phyloP scores from a whole-genome alignment of 2,888 invertebrate genomes.

The Noctua pronuba region DNA sequence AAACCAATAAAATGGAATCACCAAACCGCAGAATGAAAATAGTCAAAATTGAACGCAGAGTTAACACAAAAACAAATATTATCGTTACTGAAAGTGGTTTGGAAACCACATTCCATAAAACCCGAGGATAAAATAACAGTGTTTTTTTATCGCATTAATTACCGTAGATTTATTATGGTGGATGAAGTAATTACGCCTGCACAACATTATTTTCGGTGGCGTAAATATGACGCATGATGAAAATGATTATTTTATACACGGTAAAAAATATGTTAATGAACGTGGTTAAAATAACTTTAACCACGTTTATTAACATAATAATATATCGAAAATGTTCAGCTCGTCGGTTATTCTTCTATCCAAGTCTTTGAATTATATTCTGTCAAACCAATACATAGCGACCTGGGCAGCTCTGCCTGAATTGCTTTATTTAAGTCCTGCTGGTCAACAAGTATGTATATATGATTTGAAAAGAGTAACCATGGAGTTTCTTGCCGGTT shows the following conservation, averaged over 20 bases:
- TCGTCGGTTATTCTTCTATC: too few species aligned
- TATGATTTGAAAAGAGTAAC: too few species aligned
- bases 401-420: too few species aligned
- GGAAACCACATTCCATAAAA: background rate
- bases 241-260: background rate
- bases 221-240: background rate
- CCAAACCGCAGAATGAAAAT: background rate
- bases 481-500: too few species aligned
- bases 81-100: slow-evolving; percentile 8
- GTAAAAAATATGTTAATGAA: too few species aligned
- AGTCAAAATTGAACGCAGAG: background rate
- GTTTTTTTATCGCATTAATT: background rate
- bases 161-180: background rate
- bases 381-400: too few species aligned
- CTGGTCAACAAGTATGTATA: too few species aligned
- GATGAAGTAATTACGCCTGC: background rate
- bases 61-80: slow-evolving; percentile 19
- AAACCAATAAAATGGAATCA: slow-evolving; percentile 1
- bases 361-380: too few species aligned
- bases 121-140: background rate
- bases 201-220: background rate
- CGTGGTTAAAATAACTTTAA: too few species aligned
- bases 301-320: too few species aligned
- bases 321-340: too few species aligned
- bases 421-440: too few species aligned